These are phyloP conservation scores for Helleia helle DNA, from an alignment of 2,888 invertebrate genomes.

Conservation along the genomic window DNA sequence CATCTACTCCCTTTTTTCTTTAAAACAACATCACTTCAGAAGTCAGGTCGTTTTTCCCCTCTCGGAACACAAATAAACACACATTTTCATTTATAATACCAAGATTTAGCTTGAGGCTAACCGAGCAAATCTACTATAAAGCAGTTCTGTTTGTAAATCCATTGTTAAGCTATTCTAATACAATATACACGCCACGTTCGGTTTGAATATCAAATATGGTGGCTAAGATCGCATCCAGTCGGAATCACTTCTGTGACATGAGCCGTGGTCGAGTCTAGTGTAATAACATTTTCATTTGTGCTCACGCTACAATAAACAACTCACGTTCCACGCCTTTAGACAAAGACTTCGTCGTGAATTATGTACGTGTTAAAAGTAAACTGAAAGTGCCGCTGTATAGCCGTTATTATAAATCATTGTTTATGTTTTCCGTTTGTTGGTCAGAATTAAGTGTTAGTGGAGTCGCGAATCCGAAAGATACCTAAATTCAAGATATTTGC, in stretches of 20 bases:
- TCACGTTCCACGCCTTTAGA: slow-evolving; percentile 71
- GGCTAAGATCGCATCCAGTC: slow-evolving; percentile 14
- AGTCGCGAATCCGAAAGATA: slow-evolving; percentile 19
- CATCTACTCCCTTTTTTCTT: too few species aligned
- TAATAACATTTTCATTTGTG: slow-evolving; percentile 73
- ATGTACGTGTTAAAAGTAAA: slow-evolving; percentile 75
- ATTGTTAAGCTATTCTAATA: too few species aligned
- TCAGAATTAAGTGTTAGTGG: slow-evolving; percentile 65
- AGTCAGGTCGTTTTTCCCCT: too few species aligned
- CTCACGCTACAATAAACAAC: slow-evolving; percentile 72
- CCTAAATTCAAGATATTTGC: background rate
- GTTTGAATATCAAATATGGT: slow-evolving; percentile 2
- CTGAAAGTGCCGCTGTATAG: slow-evolving; percentile 71
- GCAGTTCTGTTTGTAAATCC: too few species aligned
- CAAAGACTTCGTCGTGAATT: slow-evolving; percentile 71
- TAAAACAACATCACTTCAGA: too few species aligned
- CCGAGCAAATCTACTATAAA: too few species aligned
- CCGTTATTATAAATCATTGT: slow-evolving; percentile 74
- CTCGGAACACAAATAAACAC: too few species aligned
- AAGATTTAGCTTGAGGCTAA: too few species aligned
- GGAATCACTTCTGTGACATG: slow-evolving; percentile 21
- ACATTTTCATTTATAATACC: too few species aligned
- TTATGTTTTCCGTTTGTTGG: slow-evolving; percentile 74
- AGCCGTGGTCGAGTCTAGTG: slow-evolving; percentile 42
- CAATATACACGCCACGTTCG: too few species aligned